Evolutionary conservation across 1,140 invertebrate species (phyloP).

Genomic region (Formica selysi): DNA sequence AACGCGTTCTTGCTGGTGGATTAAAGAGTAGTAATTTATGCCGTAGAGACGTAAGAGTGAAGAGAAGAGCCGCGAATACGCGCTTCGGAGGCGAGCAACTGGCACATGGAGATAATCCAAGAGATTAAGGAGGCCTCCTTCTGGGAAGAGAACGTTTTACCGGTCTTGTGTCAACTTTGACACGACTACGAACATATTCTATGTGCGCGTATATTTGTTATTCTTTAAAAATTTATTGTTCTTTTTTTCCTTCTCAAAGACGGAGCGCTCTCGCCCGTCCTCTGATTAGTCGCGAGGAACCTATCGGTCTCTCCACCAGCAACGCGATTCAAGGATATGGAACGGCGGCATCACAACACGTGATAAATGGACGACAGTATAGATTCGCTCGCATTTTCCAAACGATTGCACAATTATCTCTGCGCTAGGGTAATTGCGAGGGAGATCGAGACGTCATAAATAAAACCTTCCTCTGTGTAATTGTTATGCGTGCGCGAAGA

Average conservation of each 20-base stretch:
- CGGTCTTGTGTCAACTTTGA: slow-evolving; percentile 46
- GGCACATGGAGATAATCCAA: slow-evolving; percentile 56
- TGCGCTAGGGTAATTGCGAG: slow-evolving; percentile 36
- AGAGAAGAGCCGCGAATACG: slow-evolving; percentile 59
- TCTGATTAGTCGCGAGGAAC: not conserved
- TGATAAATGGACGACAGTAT: slow-evolving; percentile 25
- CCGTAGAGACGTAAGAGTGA: slow-evolving; percentile 21
- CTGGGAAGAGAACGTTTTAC: slow-evolving; percentile 54
- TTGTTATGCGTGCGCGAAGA: slow-evolving; percentile 22
- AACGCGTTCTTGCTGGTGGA: slow-evolving; percentile 67
- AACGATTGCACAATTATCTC: slow-evolving; percentile 52
- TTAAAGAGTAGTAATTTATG: slow-evolving; percentile 73
- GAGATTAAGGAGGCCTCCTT: slow-evolving; percentile 47
- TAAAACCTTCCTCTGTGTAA: slow-evolving; percentile 43
- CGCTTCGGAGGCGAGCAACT: slow-evolving; percentile 38
- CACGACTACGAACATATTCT: not conserved
- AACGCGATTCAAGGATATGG: not conserved
- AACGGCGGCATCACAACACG: not conserved
- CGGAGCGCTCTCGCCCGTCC: not conserved
- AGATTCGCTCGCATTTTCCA: slow-evolving; percentile 44
- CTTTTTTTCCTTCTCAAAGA: not conserved
- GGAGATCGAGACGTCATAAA: slow-evolving; percentile 48
- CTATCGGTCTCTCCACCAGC: not conserved
- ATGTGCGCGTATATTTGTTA: slow-evolving; percentile 22
- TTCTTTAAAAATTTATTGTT: slow-evolving; percentile 34